Evolutionary conservation across 92 coral and sea anemone genomes (phyloP), one percentile per base, ranked within the genome.

Genomic region (Diadumene lineata): DNA sequence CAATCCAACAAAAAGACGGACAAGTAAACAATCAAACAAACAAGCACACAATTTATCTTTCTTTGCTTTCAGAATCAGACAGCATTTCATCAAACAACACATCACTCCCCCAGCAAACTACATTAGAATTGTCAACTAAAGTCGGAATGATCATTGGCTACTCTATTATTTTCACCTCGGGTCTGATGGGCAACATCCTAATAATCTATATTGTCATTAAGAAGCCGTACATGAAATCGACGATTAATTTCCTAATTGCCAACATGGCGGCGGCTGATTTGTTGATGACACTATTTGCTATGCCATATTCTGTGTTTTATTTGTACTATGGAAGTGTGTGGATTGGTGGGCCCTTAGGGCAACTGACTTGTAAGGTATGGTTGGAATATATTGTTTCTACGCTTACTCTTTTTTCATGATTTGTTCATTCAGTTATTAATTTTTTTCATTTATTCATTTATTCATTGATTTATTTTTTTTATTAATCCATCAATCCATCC

Each of bases 241-340:
- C 88, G 7, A 89, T 90, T 11, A 89, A 89, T 58, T 82, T 83
- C 29, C 82, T 89, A 24, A 89, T 89, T 30, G 90, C 90, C 50
- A 89, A 89, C 82, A 89, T 89, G 94, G 82, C 90, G 53, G 73
- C 75, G 7, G 94, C 94, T 11, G 94, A 89, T 57, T 77, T 89
- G 33, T 7, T 89, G 56, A 89, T 82, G 88, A 86, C 94, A 1
- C 70, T 82, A 19, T 86, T 84, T 60, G 83, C 83, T 48, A 89
- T 89, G 90, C 94, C 94, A 11, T 89, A 89, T 61, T 78, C 90
- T 1, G 73, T 78, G 43, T 72, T 57, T 26, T 82, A 61, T 56
- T 24, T 75, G 34, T 85, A 73, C 56, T 69, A 77, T 44, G 29
- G 46, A 1, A 78, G 80, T 51, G 76, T 64, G 53, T 85, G 90